Conservation (phyloP, 2,797 vertebrate genomes). For the Brotula barbata region DNA sequence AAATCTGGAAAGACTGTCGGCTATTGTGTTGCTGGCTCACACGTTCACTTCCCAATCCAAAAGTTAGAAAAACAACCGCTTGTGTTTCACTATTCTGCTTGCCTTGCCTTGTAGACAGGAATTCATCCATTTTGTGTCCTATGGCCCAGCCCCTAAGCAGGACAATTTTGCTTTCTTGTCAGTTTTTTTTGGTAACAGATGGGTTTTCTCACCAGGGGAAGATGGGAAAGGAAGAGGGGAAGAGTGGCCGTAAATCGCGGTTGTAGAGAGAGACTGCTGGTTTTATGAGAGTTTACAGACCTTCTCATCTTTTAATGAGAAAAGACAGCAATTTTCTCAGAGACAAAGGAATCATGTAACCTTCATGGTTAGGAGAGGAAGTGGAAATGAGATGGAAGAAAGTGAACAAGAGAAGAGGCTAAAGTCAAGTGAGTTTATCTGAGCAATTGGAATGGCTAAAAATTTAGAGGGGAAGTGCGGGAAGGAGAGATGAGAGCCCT, state of each 20-base stretch:
- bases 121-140: constrained; percentile 48
- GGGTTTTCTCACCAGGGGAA: constrained; percentile 49
- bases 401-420: constrained; percentile 21
- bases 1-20: constrained; percentile 58
- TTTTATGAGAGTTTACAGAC: constrained; percentile 74
- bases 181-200: constrained; percentile 62
- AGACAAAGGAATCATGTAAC: constrained; percentile 46
- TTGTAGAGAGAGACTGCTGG: constrained; percentile 52
- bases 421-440: constrained; percentile 53
- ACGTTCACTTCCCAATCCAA: constrained; percentile 58
- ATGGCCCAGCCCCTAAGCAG: constrained; percentile 13
- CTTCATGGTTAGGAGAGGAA: constrained; percentile 1
- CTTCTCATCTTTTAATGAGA: constrained; percentile 67
- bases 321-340: constrained; percentile 55
- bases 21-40: constrained; percentile 62
- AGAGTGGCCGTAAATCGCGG: constrained; percentile 63
- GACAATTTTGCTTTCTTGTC: constrained; percentile 48
- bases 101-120: constrained; percentile 41
- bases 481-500: constrained; percentile 45
- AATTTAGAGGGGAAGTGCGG: constrained; percentile 38
- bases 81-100: constrained; percentile 42
- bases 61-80: constrained; percentile 62
- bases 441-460: constrained; percentile 36
- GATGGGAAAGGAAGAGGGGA: constrained; percentile 12
- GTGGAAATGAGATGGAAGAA: constrained; percentile 13